Evolutionary conservation across 2,113 vertebrate species (phyloP).

Genomic region (Hyperopisus bebe): DNA sequence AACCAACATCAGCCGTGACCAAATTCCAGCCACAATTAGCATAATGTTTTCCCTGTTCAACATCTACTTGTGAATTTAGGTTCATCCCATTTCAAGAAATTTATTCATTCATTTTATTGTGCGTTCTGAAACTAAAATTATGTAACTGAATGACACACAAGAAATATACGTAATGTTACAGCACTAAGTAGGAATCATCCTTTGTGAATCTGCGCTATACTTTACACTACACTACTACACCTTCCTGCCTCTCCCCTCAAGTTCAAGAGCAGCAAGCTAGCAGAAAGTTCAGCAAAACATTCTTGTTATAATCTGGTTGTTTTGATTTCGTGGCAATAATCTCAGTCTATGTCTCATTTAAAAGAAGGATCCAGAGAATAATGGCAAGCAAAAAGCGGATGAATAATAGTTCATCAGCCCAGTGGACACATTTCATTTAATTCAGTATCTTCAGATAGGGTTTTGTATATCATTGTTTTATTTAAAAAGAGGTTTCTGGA

Average conservation of each 20-base stretch:
- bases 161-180: neutral
- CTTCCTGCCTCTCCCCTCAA: neutral
- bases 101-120: neutral
- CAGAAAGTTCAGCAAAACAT: neutral
- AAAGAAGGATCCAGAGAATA: neutral
- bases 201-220: neutral
- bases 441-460: neutral
- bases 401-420: neutral
- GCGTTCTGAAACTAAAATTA: neutral
- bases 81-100: neutral
- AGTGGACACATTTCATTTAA: neutral
- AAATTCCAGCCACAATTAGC: neutral
- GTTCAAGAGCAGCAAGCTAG: neutral
- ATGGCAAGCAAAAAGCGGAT: neutral
- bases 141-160: neutral
- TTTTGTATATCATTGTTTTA: neutral
- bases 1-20: neutral
- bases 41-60: neutral
- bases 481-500: neutral
- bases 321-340: neutral
- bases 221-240: neutral
- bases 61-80: neutral
- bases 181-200: neutral
- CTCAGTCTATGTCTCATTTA: neutral
- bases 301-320: neutral